Conservation (phyloP, 2,113 vertebrate species). For the Tichodroma muraria region DNA sequence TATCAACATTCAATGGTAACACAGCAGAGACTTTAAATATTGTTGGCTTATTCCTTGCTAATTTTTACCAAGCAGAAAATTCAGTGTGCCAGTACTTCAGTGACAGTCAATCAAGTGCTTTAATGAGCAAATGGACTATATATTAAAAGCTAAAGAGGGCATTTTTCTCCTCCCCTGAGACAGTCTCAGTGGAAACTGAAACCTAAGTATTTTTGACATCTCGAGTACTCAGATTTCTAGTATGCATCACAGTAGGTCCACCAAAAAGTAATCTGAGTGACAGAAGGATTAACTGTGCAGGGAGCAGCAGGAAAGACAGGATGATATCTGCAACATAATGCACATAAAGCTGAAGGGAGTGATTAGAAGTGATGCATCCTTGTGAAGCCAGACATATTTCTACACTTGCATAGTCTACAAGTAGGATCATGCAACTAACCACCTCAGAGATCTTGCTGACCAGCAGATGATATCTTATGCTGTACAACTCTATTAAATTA, state of each 20-base stretch:
- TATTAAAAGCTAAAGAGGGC: not conserved
- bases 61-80: not conserved
- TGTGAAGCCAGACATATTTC: not conserved
- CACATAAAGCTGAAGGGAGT: not conserved
- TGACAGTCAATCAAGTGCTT: not conserved
- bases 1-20: not conserved
- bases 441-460: not conserved
- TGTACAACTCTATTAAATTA: not conserved
- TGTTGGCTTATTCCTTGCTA: not conserved
- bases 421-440: not conserved
- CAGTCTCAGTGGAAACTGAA: not conserved
- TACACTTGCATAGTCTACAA: accelerated
- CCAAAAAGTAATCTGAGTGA: not conserved
- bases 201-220: not conserved
- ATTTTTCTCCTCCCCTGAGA: not conserved
- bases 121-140: not conserved
- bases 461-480: not conserved
- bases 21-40: not conserved
- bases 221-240: not conserved
- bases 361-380: not conserved
- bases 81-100: not conserved
- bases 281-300: not conserved
- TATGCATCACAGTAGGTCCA: not conserved
- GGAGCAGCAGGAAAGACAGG: not conserved
- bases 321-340: not conserved